Percentiles rank a stretch among this genome's conserved stretches.
These are phyloP conservation scores for Hylia prasina DNA, from an alignment of 2,113 vertebrate genomes.

Conservation along the genomic window DNA sequence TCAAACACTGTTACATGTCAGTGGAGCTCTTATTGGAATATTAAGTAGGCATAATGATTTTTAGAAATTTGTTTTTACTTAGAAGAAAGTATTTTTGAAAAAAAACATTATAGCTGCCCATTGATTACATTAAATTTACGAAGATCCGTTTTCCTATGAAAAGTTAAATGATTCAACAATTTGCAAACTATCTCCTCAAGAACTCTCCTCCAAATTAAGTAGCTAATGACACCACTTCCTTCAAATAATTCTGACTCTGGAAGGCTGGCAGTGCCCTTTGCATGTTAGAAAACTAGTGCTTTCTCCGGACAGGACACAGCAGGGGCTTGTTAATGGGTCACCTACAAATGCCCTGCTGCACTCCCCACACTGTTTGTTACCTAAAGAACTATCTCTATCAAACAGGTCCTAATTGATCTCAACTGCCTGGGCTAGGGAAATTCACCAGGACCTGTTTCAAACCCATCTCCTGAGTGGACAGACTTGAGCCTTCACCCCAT, in stretches of 20 bases:
- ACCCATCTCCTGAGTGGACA: not conserved
- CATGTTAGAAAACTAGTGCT: not conserved
- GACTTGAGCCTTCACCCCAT: not conserved
- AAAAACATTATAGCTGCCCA: not conserved
- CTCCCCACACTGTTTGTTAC: not conserved
- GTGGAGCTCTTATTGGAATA: not conserved
- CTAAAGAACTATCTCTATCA: not conserved
- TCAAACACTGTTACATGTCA: not conserved
- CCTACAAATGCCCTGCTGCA: not conserved
- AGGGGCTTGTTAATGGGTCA: not conserved
- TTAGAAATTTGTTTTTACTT: not conserved
- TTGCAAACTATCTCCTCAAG: not conserved
- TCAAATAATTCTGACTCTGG: not conserved
- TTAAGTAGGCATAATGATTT: not conserved
- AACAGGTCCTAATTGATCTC: not conserved
- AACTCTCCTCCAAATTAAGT: not conserved
- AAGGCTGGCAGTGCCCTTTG: not conserved
- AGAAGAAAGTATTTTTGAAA: not conserved
- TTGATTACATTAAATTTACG: not conserved
- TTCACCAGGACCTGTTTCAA: not conserved
- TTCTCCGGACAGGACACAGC: accelerated
- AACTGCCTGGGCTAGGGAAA: not conserved
- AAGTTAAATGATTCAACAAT: not conserved
- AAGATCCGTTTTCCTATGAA: not conserved
- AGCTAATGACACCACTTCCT: not conserved